These are phyloP conservation scores for Buceros bicornis DNA, from an alignment of 2,797 vertebrate species.

Conservation along the genomic window DNA sequence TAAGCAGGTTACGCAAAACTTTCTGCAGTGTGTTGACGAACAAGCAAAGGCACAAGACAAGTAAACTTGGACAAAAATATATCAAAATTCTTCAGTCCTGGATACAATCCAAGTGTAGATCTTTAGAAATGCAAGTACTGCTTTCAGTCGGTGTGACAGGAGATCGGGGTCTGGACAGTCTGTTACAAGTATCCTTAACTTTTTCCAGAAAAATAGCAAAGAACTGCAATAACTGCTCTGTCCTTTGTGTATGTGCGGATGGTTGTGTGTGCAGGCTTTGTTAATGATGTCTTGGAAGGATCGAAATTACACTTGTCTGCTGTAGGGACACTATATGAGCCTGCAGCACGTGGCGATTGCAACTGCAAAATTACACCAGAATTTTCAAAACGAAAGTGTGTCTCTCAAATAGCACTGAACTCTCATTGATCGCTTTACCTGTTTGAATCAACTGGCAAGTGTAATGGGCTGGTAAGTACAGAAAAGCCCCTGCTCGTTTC, in stretches of 20 bases:
- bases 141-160: rapidly evolving
- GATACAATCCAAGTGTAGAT: not conserved
- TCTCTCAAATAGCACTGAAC: not conserved
- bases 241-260: not conserved
- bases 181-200: not conserved
- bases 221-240: not conserved
- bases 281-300: not conserved
- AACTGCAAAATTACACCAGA: rapidly evolving
- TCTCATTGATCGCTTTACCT: rapidly evolving
- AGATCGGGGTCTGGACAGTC: not conserved
- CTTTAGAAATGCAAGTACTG: not conserved
- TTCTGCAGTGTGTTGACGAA: not conserved
- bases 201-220: not conserved
- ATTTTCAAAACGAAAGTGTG: not conserved
- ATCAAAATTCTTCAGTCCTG: not conserved
- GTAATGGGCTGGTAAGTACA: rapidly evolving
- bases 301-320: not conserved
- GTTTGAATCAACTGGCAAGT: not conserved
- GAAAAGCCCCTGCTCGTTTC: not conserved
- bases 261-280: rapidly evolving
- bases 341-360: not conserved
- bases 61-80: not conserved
- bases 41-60: not conserved
- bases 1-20: not conserved
- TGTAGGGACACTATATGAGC: rapidly evolving